phyloP scores from a whole-genome alignment of 2,113 vertebrate species.

The Brachionichthys hirsutus region DNA sequence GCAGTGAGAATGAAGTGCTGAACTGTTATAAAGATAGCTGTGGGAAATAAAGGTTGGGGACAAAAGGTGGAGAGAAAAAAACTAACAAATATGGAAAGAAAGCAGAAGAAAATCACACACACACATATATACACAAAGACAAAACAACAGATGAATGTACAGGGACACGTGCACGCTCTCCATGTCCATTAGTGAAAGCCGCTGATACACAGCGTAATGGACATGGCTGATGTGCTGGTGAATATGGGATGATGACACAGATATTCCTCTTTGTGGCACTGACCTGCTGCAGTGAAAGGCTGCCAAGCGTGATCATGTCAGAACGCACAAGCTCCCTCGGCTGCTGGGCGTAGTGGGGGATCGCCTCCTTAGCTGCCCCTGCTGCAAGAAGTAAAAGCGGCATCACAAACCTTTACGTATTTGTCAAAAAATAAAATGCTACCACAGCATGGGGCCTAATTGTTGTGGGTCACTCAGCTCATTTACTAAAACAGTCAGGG shows the following conservation, averaged over 20 bases:
- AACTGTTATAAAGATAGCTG: slow-evolving; percentile 4
- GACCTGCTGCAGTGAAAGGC: slow-evolving; percentile 88
- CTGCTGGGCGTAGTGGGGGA: slow-evolving; percentile 79
- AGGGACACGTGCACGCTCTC: slow-evolving; percentile 44
- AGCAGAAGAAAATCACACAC: neutral
- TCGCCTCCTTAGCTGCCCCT: slow-evolving; percentile 72
- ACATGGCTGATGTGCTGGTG: slow-evolving; percentile 74
- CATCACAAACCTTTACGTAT: neutral
- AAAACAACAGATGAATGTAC: slow-evolving; percentile 37
- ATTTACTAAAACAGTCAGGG: too few species aligned
- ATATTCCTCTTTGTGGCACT: slow-evolving; percentile 80
- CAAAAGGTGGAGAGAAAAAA: slow-evolving; percentile 21
- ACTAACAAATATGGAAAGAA: slow-evolving; percentile 14
- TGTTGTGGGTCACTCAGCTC: too few species aligned
- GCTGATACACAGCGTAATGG: slow-evolving; percentile 67
- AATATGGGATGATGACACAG: slow-evolving; percentile 79
- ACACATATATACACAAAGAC: neutral
- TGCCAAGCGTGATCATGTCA: slow-evolving; percentile 87
- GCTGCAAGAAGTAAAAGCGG: slow-evolving; percentile 52
- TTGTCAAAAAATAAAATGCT: slow-evolving; percentile 1
- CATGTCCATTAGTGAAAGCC: slow-evolving; percentile 64
- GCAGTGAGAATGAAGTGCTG: slow-evolving; percentile 18
- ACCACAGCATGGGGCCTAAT: too few species aligned
- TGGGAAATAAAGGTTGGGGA: slow-evolving; percentile 7
- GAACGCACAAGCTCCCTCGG: slow-evolving; percentile 81